Evolutionary conservation across 2,797 vertebrate species (phyloP), one percentile per base, ranked within the genome.

Genomic region (Lerista edwardsae): DNA sequence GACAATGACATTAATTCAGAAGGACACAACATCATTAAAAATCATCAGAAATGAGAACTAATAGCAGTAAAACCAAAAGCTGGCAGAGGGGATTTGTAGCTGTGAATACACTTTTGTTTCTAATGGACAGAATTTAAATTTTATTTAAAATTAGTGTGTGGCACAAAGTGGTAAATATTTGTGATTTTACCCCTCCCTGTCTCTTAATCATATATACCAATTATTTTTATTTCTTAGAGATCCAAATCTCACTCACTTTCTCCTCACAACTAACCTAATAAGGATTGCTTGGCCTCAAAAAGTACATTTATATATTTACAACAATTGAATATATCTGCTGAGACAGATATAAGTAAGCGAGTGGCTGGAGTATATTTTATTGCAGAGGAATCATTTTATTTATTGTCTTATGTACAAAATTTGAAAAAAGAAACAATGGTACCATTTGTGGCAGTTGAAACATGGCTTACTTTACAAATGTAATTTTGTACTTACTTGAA

Each of bases 61-160:
- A 87, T 92, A 95, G 91, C 93, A 96, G 95, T 95, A 93, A 93
- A 95, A 95, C 94, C 94, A 94, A 95, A 96, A 94, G 92, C 92
- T 94, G 94, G 92, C 92, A 94, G 92, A 92, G 91, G 89, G 87
- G 80, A 82, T 93, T 91, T 93, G 91, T 91, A 92, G 94, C 93
- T 94, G 91, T 93, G 90, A 89, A 92, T 93, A 91, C 86, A 90
- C 93, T 91, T 94, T 90, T 92, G 91, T 69, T 92, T 91, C 91
- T 91, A 93, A 94, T 94, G 41, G 39, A 44, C 88, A 93, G 94
- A 94, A 93, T 88, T 79, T 94, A 94, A 91, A 87, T 92, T 92
- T 92, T 90, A 94, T 91, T 90, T 80, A 34, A 78, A 78, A 68
- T 90, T 94, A 90, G 89, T 80, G 84, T 91, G 91, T 94, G 86